Evolutionary conservation across 1,140 invertebrate species (phyloP).

Genomic region (Drosophila punjabiensis): DNA sequence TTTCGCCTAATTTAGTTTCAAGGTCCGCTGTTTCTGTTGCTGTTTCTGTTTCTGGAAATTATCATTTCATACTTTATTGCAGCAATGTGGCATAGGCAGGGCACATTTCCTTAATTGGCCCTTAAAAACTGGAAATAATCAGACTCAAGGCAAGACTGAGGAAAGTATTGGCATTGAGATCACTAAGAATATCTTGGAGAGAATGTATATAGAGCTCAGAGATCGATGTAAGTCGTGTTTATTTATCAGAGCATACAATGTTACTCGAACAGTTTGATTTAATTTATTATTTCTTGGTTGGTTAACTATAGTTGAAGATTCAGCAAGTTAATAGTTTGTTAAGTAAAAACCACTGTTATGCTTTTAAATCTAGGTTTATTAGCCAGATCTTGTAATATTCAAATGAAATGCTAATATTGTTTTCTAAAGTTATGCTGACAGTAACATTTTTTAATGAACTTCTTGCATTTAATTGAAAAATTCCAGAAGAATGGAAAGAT

Average conservation of each 20-base stretch:
- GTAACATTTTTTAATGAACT: neutral
- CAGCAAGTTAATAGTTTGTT: neutral
- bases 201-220: neutral
- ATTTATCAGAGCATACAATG: conserved; percentile 1
- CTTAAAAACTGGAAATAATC: conserved; percentile 75
- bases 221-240: conserved; percentile 6
- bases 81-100: conserved; percentile 57
- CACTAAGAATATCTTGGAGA: neutral
- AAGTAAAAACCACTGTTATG: neutral
- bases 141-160: conserved; percentile 41
- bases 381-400: conserved; percentile 1
- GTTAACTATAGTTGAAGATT: neutral
- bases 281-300: neutral
- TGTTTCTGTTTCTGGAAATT: conserved; percentile 58
- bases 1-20: conserved; percentile 79
- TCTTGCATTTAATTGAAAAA: neutral
- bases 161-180: conserved; percentile 21
- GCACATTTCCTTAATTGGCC: conserved; percentile 58
- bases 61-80: conserved; percentile 67
- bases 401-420: neutral
- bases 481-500: too few species aligned
- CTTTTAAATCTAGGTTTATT: neutral
- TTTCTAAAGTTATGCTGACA: too few species aligned
- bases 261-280: neutral
- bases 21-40: conserved; percentile 64